phyloP scores from a whole-genome alignment of 2,113 vertebrate species.

The Muscicapa adusta region DNA sequence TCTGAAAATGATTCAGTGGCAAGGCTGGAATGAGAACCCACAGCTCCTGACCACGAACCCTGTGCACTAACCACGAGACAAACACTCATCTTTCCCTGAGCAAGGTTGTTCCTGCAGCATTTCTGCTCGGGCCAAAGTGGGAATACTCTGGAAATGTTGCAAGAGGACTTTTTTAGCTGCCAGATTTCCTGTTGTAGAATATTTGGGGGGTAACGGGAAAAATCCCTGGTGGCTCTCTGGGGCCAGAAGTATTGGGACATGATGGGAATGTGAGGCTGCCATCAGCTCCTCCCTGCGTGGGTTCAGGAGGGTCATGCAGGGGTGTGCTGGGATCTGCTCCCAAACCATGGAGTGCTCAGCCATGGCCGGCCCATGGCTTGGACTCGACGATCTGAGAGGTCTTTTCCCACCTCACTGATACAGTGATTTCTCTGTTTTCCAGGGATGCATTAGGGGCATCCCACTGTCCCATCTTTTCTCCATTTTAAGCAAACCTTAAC shows the following conservation, averaged over 20 bases:
- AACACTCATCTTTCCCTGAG: slow-evolving; percentile 61
- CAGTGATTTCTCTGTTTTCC: not conserved
- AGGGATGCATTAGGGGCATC: not conserved
- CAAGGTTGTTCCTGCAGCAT: slow-evolving; percentile 16
- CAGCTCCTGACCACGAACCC: slow-evolving; percentile 48
- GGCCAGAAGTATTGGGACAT: not conserved
- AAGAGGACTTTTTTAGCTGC: not conserved
- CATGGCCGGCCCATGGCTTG: not conserved
- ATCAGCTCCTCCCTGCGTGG: not conserved
- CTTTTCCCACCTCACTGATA: not conserved
- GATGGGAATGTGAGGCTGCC: not conserved
- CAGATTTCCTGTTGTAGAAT: not conserved
- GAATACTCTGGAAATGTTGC: slow-evolving; percentile 28
- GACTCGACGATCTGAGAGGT: not conserved
- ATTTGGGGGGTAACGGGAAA: not conserved
- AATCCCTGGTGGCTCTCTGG: not conserved
- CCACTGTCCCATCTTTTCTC: not conserved
- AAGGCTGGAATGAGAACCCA: slow-evolving; percentile 49
- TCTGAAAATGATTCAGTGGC: slow-evolving; percentile 59
- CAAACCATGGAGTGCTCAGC: rapidly evolving
- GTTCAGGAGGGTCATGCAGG: not conserved
- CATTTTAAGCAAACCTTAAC: not conserved
- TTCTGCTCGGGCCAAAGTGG: not conserved
- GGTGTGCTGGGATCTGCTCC: not conserved
- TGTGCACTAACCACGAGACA: slow-evolving; percentile 54